These are phyloP conservation scores for Pasiphila rectangulata DNA, from an alignment of 2,888 invertebrate species.

Conservation along the genomic window DNA sequence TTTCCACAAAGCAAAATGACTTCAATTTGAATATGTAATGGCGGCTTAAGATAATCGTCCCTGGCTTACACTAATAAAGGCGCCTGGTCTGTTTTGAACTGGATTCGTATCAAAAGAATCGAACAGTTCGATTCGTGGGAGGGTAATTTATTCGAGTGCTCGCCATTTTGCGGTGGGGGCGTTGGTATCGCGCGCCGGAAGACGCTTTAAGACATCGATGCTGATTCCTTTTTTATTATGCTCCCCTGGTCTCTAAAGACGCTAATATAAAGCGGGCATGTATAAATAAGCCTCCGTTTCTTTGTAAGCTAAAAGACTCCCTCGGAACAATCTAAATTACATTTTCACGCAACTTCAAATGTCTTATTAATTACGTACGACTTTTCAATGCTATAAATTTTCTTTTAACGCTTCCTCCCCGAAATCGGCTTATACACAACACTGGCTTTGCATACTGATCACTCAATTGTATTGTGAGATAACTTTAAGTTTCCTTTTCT, in stretches of 20 bases:
- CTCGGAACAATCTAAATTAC: conserved; percentile 81
- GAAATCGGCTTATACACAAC: conserved; percentile 75
- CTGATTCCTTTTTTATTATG: conserved; percentile 80
- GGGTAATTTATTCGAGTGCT: conserved; percentile 80
- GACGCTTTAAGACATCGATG: conserved; percentile 79
- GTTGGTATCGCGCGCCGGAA: conserved; percentile 66
- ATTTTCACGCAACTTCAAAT: conserved; percentile 82
- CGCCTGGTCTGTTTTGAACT: conserved; percentile 62
- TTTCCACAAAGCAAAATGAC: conserved; percentile 78
- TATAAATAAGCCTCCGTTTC: conserved; percentile 72
- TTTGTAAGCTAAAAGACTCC: conserved; percentile 69
- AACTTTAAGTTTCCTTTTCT: conserved; percentile 42
- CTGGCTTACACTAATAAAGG: conserved; percentile 81
- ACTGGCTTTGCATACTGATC: conserved; percentile 69
- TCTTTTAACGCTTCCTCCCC: conserved; percentile 72
- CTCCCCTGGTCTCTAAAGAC: conserved; percentile 77
- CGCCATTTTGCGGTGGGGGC: conserved; percentile 77
- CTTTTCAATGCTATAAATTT: conserved; percentile 81
- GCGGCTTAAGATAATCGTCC: conserved; percentile 78
- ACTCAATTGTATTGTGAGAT: conserved; percentile 58
- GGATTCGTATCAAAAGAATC: conserved; percentile 77
- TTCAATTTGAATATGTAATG: conserved; percentile 81
- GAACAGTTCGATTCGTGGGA: conserved; percentile 73
- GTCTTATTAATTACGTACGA: conserved; percentile 80
- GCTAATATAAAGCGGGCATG: conserved; percentile 79